Percentiles rank a stretch among this genome's conserved stretches.
Evolutionary conservation across 2,888 invertebrate species (phyloP).

Genomic region (Caenorhabditis sp.): DNA sequence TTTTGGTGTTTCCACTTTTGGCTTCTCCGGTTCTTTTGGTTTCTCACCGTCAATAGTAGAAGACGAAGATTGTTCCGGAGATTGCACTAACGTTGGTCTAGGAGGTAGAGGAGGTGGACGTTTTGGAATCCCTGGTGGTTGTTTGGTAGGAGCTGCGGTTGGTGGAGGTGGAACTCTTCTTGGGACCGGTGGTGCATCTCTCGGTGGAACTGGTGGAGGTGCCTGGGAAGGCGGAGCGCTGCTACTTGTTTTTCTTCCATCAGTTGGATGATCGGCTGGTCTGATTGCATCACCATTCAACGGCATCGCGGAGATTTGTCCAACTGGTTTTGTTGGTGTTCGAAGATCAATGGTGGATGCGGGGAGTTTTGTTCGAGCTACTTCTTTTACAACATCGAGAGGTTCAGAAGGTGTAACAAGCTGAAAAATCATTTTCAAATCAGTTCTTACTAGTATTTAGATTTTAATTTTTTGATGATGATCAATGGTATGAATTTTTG

Average conservation of each 20-base stretch:
- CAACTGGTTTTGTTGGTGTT: slow-evolving; percentile 49
- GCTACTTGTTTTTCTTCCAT: background rate
- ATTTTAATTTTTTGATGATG: background rate
- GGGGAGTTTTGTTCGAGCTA: slow-evolving; percentile 39
- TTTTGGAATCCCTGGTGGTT: slow-evolving; percentile 23
- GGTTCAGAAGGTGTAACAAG: slow-evolving; percentile 29
- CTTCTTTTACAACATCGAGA: slow-evolving; percentile 17
- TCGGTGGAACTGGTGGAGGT: slow-evolving; percentile 38
- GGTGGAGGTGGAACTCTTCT: slow-evolving; percentile 11
- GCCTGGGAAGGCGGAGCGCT: slow-evolving; percentile 12
- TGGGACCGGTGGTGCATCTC: slow-evolving; percentile 40
- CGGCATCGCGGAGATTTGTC: slow-evolving; percentile 2
- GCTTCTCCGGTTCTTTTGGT: background rate
- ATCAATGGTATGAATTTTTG: no score
- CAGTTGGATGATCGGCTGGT: slow-evolving; percentile 2
- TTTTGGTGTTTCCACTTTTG: background rate
- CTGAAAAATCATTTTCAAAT: no score
- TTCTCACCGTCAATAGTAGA: no score
- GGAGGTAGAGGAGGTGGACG: slow-evolving; percentile 47
- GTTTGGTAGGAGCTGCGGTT: slow-evolving; percentile 11
- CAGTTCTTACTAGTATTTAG: no score
- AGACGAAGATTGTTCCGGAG: background rate
- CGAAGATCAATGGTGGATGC: slow-evolving; percentile 51
- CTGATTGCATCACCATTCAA: slow-evolving; percentile 7
- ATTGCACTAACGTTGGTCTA: slow-evolving; percentile 14